Base-by-base conservation (phyloP, 2,113 vertebrate species). In the Mystacornis crossleyi region DNA sequence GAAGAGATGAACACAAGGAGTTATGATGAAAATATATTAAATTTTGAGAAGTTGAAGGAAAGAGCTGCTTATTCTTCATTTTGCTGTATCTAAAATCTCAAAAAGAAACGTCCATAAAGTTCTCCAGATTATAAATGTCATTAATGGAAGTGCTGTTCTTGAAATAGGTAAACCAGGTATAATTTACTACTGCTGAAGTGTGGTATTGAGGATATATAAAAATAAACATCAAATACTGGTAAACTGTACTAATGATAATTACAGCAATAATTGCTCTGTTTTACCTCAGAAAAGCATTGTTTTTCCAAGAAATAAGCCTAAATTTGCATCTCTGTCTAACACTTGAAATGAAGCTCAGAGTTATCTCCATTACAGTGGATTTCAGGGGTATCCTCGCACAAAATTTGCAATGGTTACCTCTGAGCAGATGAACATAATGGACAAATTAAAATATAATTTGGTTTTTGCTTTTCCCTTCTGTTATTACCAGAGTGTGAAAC, bases 21-120 rank as follows among this genome's bases (percentile, higher is more conserved):
- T 50, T 80, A 29, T 36, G 42, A 73, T 48, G 79, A 94, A 94
- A 90, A 85, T 64, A 91, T 75, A 95, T 93, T 81, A 86, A 33
- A 90, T 90, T 86, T 72, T 45, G 43, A 36, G 58, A 58, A 64
- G 34, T 43, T 66, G 40, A 17, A 83, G 21, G 53, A 71, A 55
- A 55, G 23, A 82, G 14, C 4, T 80, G 34, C 54, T 74, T 72
- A 42, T 29, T 84, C 50, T 74, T 90, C 51, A 19, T 89, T 82
- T 85, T 94, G 2, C 24, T 36, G 2, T 40, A 23, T 60, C 18
- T 31, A 45, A 70, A 74, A 72, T 34, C 36, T 71, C 33, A 14
- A 61, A 61, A 19, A 85, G 51, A 64, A 78, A 53, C 2, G 3
- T 38, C 48, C 14, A 34, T 57, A 14, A 78, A 78, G n/a, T 57